Percentiles rank a stretch among this genome's conserved stretches.
These are phyloP conservation scores for Papilio dardanus DNA, from an alignment of 1,140 invertebrate species.

Conservation along the genomic window DNA sequence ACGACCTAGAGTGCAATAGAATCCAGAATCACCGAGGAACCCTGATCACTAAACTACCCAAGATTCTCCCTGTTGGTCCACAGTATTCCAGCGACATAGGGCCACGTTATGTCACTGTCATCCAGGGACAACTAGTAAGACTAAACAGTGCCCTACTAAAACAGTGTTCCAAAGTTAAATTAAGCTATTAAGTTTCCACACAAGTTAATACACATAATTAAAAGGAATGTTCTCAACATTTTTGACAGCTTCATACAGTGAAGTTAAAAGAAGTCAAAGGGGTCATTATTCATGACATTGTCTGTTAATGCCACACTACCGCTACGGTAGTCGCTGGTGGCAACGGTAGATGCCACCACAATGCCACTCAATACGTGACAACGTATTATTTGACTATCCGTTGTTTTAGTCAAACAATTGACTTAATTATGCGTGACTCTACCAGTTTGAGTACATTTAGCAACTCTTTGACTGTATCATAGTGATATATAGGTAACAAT, in stretches of 20 bases:
- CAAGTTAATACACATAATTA: neutral
- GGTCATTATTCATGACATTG: neutral
- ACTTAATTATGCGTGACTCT: slow-evolving; percentile 9
- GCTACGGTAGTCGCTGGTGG: slow-evolving; percentile 3
- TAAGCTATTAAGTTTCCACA: neutral
- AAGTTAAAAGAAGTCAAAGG: neutral
- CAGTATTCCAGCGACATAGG: no score
- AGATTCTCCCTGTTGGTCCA: no score
- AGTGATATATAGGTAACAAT: slow-evolving; percentile 16
- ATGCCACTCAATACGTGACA: neutral
- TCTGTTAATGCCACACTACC: slow-evolving; percentile 3
- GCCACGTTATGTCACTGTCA: no score
- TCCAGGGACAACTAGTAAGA: no score
- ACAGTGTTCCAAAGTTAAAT: neutral
- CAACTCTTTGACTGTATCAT: slow-evolving; percentile 23
- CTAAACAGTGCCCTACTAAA: no score
- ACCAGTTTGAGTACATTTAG: neutral
- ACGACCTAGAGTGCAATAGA: no score
- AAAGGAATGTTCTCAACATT: neutral
- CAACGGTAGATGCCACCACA: slow-evolving; percentile 9
- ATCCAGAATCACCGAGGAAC: no score
- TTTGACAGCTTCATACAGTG: slow-evolving; percentile 1
- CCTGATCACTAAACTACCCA: no score
- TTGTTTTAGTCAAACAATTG: slow-evolving; percentile 3
- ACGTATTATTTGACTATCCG: slow-evolving; percentile 15